phyloP scores from a whole-genome alignment of 2,888 invertebrate genomes.

The Microctonus brassicae region DNA sequence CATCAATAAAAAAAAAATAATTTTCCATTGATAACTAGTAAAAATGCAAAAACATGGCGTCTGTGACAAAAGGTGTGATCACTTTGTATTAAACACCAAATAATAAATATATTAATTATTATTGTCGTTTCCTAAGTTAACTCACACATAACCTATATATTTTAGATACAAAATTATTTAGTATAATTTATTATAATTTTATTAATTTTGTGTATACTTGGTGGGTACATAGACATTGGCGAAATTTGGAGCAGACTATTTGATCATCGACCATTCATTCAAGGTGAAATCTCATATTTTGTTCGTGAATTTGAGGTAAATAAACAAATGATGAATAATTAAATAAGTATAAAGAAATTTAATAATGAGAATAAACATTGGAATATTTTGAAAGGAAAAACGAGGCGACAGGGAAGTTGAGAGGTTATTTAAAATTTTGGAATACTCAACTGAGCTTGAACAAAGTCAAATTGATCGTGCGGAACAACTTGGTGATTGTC shows the following conservation, averaged over 20 bases:
- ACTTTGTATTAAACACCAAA: slow-evolving; percentile 15
- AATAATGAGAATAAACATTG: no score
- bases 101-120: no score
- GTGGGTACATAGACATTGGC: slow-evolving; percentile 76
- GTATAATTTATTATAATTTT: slow-evolving; percentile 36
- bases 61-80: slow-evolving; percentile 66
- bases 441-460: slow-evolving; percentile 83
- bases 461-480: slow-evolving; percentile 81
- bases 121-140: no score
- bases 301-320: slow-evolving; percentile 87
- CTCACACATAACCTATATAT: no score
- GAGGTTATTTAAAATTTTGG: slow-evolving; percentile 81
- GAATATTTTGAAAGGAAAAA: slow-evolving; percentile 74
- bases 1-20: not conserved
- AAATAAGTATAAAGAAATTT: not conserved
- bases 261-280: slow-evolving; percentile 88
- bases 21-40: slow-evolving; percentile 32
- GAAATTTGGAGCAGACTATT: slow-evolving; percentile 88
- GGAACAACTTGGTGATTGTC: slow-evolving; percentile 74
- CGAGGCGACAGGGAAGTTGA: slow-evolving; percentile 85
- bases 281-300: slow-evolving; percentile 88
- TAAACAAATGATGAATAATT: slow-evolving; percentile 4
- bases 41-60: no score
- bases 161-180: not conserved
- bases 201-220: slow-evolving; percentile 35